Conservation (phyloP, 1,140 invertebrate genomes). For the Cotesia vestalis region DNA sequence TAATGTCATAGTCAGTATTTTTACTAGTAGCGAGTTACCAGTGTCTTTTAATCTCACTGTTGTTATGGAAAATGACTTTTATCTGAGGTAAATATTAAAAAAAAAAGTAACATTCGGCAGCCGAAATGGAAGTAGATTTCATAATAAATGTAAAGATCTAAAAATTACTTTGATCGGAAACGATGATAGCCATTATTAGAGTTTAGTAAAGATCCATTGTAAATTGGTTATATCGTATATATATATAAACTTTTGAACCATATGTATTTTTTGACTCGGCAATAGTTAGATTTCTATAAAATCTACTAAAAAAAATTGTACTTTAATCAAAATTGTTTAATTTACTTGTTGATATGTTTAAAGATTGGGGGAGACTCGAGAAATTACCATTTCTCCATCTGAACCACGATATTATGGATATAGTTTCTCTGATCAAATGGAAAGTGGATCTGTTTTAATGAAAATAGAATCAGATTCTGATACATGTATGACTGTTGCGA, state of each 20-base stretch:
- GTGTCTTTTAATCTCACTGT: conserved; percentile 61
- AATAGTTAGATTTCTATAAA: too few species aligned
- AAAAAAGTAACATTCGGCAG: too few species aligned
- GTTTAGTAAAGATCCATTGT: too few species aligned
- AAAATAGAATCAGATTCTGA: conserved; percentile 66
- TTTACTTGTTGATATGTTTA: conserved; percentile 23
- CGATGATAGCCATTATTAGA: too few species aligned
- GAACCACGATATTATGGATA: conserved; percentile 70
- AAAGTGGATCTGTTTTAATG: conserved; percentile 67
- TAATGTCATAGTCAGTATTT: conserved; percentile 66
- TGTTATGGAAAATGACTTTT: conserved; percentile 58
- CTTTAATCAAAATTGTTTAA: background rate
- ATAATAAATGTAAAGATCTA: too few species aligned
- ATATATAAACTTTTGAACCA: too few species aligned
- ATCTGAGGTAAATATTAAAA: conserved; percentile 61
- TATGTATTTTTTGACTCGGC: too few species aligned
- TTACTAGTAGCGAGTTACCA: conserved; percentile 58
- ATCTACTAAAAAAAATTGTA: too few species aligned
- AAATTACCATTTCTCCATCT: conserved; percentile 56
- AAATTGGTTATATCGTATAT: too few species aligned
- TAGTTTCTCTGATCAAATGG: conserved; percentile 61
- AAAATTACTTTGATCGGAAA: too few species aligned
- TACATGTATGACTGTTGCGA: conserved; percentile 71
- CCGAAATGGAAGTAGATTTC: too few species aligned
- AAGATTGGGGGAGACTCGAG: conserved; percentile 43